Conservation (phyloP, 2,113 vertebrate species). For the Xyliphius kryptos region DNA sequence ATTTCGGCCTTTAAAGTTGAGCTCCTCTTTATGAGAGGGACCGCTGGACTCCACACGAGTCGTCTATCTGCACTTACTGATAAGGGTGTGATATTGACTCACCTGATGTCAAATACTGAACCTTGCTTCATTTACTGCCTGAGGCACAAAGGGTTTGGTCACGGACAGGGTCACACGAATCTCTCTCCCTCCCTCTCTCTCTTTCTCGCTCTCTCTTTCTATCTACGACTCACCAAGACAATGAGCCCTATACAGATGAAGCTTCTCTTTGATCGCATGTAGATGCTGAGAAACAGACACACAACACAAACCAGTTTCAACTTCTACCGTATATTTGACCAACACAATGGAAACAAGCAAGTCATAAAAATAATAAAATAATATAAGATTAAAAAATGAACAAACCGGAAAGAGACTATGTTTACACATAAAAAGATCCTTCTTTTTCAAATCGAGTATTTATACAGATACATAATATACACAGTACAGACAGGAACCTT, state of each 20-base stretch:
- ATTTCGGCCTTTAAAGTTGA: background rate
- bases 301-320: constrained; percentile 1
- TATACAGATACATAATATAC: constrained; percentile 52
- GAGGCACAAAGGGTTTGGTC: background rate
- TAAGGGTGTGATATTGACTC: constrained; percentile 29
- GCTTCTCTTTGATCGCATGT: background rate
- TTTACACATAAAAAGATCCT: constrained; percentile 23
- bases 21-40: too few species aligned
- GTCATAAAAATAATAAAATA: constrained; percentile 46
- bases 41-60: constrained; percentile 13
- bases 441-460: constrained; percentile 45
- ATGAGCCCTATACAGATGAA: background rate
- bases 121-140: constrained; percentile 2
- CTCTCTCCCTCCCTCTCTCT: background rate
- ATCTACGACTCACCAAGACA: background rate
- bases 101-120: constrained; percentile 11
- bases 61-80: constrained; percentile 12
- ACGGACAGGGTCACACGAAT: background rate
- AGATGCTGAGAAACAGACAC: background rate
- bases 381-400: constrained; percentile 44
- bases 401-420: constrained; percentile 17
- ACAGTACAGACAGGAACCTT: constrained; percentile 32
- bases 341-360: constrained; percentile 45
- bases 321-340: constrained; percentile 50
- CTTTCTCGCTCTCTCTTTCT: too few species aligned